Conservation (phyloP, 1,140 invertebrate species). For the Macrobrachium nipponense region DNA sequence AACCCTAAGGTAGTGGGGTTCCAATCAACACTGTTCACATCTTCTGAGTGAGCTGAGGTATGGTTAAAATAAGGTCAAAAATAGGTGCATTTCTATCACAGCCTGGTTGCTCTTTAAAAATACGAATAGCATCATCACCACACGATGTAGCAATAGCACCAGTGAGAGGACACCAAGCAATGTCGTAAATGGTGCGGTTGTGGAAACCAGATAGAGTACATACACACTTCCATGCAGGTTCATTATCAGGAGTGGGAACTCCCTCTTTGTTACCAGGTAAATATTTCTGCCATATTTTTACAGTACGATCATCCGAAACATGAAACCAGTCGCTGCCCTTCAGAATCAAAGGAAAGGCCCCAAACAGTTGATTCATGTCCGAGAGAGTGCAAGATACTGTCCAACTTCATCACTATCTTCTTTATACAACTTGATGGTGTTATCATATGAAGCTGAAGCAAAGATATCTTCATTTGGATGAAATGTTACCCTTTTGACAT, state of each 20-base stretch:
- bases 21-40: constrained; percentile 95
- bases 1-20: constrained; percentile 82
- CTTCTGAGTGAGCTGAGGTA: constrained; percentile 86
- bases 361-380: constrained; percentile 94
- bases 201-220: constrained; percentile 91
- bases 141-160: constrained; percentile 87
- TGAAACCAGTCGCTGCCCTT: constrained; percentile 85
- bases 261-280: constrained; percentile 80
- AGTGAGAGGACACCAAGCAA: constrained; percentile 88
- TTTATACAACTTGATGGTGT: constrained; percentile 92
- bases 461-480: constrained; percentile 91
- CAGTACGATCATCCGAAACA: constrained; percentile 91
- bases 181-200: constrained; percentile 88
- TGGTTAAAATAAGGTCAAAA: constrained; percentile 79
- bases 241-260: constrained; percentile 79
- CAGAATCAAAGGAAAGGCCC: constrained; percentile 87
- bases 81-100: constrained; percentile 81
- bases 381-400: constrained; percentile 78
- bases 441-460: constrained; percentile 96
- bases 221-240: constrained; percentile 91
- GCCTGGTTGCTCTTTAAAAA: constrained; percentile 72
- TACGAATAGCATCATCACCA: constrained; percentile 89
- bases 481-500: constrained; percentile 86
- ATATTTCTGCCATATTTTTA: constrained; percentile 94
- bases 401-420: constrained; percentile 90